Conservation (phyloP, 2,888 invertebrate species). For the Caenorhabditis japonica region DNA sequence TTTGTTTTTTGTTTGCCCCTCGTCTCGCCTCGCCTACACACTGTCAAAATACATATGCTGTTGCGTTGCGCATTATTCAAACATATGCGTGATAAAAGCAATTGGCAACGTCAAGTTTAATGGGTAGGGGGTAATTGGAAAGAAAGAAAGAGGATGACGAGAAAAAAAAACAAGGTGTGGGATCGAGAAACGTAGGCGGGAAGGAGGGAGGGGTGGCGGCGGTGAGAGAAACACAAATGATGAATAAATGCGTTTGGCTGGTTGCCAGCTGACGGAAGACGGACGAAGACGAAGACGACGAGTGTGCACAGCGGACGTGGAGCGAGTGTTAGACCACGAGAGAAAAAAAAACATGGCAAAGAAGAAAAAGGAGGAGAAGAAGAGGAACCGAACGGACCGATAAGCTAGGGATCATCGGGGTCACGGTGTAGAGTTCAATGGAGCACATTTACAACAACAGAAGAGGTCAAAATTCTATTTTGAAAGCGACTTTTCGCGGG, state of each 20-base stretch:
- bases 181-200: conserved; percentile 23
- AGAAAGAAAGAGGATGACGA: no score
- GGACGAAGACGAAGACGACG: not conserved
- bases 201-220: conserved; percentile 19
- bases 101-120: no score
- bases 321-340: not conserved
- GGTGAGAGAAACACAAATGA: conserved; percentile 36
- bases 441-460: conserved; percentile 1
- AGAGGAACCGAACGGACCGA: no score
- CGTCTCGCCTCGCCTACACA: no score
- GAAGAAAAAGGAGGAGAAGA: conserved; percentile 9
- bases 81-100: no score
- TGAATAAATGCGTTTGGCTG: conserved; percentile 50
- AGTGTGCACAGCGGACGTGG: not conserved
- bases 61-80: no score
- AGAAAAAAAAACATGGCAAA: conserved; percentile 8
- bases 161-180: no score
- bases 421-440: not conserved
- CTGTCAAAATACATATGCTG: no score
- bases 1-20: no score
- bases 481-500: no score
- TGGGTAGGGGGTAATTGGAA: no score
- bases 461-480: no score
- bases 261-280: conserved; percentile 45
- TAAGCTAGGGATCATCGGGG: conserved; percentile 13